Base-by-base conservation (phyloP, 2,888 invertebrate species). In the Bombylius discolor region DNA sequence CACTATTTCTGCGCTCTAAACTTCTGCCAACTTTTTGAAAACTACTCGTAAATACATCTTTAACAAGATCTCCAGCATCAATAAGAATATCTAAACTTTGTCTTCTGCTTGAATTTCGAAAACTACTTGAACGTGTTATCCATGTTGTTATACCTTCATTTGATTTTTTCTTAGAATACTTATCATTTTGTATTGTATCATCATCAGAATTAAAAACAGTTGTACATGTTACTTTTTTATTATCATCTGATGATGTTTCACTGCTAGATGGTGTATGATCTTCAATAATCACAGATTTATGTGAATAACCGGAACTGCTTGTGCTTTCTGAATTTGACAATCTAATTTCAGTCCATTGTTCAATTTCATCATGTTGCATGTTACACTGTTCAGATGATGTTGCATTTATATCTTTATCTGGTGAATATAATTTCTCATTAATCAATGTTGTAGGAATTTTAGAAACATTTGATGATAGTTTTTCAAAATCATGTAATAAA, bases 31-130 rank as follows among this genome's bases (percentile, higher is more conserved):
- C 75, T 77, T 76, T 82, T 78, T 83, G 82, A 71, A 84, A 83
- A 67, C 89, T 87, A 68, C 88, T 87, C 55, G 78, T 81, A 62
- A 89, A 83, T 66, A 88, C 84, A 73, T 89, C 89, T 71, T 89
- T 89, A 59, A 89, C 84, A 66, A 84, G 82, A 70, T 87, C 88
- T 45, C 88, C 82, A 0, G 88, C 88, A 61, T 87, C 87, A 67
- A 88, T 78, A 33, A 89, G 68, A 58, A 86, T 83, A 65, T 89
- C 89, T 42, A 89, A 73, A 60, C 88, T 88, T 70, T 87, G 88
- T 33, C 89, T 74, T 52, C 86, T 75, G 56, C 58, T 65, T 23
- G 66, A 66, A 39, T 61, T 61, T 62, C 71, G 72, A 59, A 72
- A 68, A 62, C 72, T 72, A 54, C 70, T 72, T 50, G 72, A 72